These are phyloP conservation scores for Astyanax mexicanus DNA, from an alignment of 2,797 vertebrate genomes.

Conservation along the genomic window DNA sequence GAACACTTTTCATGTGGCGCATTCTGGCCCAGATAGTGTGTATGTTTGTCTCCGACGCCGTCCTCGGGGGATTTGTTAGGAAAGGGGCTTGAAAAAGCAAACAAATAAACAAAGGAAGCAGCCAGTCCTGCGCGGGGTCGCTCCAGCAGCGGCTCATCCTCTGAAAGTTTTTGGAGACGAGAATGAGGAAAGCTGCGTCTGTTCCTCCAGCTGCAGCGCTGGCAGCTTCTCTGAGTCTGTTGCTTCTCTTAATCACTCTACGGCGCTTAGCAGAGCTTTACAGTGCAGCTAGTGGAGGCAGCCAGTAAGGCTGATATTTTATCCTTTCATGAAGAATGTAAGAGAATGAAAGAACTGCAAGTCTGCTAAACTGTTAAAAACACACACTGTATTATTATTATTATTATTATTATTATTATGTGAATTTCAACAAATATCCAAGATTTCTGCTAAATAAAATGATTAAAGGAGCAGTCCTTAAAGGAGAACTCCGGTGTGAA, in stretches of 20 bases:
- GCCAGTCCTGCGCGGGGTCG: not conserved
- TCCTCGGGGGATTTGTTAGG: conserved; percentile 10
- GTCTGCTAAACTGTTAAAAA: not conserved
- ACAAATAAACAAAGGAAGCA: conserved; percentile 5
- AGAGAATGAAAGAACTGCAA: not conserved
- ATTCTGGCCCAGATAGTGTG: not conserved
- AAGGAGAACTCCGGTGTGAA: too few relatives aligned
- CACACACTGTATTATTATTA: not conserved
- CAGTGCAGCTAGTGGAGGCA: not conserved
- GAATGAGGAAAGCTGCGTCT: conserved; percentile 12
- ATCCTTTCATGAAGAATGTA: not conserved
- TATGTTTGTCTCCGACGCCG: not conserved
- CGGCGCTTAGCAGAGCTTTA: not conserved
- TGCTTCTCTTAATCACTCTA: conserved; percentile 15
- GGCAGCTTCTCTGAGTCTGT: not conserved
- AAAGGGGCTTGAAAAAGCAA: conserved; percentile 11
- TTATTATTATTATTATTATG: too few relatives aligned
- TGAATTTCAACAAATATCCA: too few relatives aligned
- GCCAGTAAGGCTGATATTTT: not conserved
- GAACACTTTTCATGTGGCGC: not conserved
- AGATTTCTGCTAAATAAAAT: too few relatives aligned
- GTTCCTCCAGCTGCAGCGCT: not conserved
- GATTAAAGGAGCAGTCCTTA: too few relatives aligned
- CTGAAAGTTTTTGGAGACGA: not conserved
- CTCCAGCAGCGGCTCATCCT: not conserved